Evolutionary conservation across 2,888 invertebrate species (phyloP).

Genomic region (Lepidocyrtinus sp.): DNA sequence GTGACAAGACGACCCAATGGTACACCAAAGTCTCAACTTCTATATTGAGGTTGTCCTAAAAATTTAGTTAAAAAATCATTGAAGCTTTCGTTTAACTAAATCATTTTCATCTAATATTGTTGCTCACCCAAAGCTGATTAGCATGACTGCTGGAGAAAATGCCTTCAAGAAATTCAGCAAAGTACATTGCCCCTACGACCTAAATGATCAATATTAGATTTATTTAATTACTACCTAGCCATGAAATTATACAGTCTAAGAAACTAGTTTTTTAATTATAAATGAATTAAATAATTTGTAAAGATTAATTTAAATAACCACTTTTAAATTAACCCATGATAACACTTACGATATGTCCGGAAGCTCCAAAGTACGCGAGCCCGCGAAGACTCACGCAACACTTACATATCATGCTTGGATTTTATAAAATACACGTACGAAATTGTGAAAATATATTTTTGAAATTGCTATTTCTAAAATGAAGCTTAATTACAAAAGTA

Average conservation of each 20-base stretch:
- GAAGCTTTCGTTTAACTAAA: neutral
- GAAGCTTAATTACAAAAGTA: too few species aligned
- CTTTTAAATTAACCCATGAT: neutral
- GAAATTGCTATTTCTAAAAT: neutral
- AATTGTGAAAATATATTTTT: neutral
- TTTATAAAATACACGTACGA: conserved; percentile 9
- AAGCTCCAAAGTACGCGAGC: conserved; percentile 53
- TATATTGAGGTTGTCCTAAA: conserved; percentile 49
- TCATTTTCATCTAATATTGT: conserved; percentile 1
- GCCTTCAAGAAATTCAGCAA: conserved; percentile 55
- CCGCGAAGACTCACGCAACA: conserved; percentile 59
- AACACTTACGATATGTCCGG: conserved; percentile 53
- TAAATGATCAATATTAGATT: conserved; percentile 26
- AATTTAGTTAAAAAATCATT: conserved; percentile 7
- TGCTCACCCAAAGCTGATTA: conserved; percentile 36
- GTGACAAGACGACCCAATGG: conserved; percentile 55
- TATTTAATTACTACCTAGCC: too few species aligned
- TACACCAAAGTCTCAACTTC: conserved; percentile 59
- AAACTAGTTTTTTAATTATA: too few species aligned
- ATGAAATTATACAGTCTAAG: too few species aligned
- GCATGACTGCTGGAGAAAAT: conserved; percentile 51
- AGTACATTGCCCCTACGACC: conserved; percentile 56
- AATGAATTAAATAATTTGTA: neutral
- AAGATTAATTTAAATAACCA: neutral
- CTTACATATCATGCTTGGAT: conserved; percentile 40